Percentiles rank a stretch among this genome's conserved stretches.
These are phyloP conservation scores for Mormyrus hasselquistii DNA, from an alignment of 2,797 vertebrate species.

Conservation along the genomic window DNA sequence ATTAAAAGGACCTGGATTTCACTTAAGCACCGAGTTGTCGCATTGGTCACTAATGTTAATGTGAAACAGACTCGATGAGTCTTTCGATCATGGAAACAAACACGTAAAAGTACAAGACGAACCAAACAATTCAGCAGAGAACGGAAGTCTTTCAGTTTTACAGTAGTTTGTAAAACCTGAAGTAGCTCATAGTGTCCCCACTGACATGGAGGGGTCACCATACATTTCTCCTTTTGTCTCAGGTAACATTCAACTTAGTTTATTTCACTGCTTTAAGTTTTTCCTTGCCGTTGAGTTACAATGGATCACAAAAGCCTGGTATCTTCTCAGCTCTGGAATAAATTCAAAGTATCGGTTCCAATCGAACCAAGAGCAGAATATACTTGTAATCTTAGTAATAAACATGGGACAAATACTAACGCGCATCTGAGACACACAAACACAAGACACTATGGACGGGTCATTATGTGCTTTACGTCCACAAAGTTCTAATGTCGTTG, in stretches of 20 bases:
- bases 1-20: not conserved
- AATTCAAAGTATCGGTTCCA: not conserved
- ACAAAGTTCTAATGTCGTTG: constrained; percentile 48
- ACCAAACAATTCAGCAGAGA: not conserved
- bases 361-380: not conserved
- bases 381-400: not conserved
- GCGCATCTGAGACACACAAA: not conserved
- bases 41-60: not conserved
- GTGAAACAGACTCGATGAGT: not conserved
- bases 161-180: not conserved
- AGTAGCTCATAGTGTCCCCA: not conserved
- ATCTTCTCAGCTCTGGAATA: not conserved
- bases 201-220: not conserved
- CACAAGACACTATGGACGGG: not conserved
- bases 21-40: not conserved
- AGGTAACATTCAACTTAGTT: not conserved
- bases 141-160: not conserved
- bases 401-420: not conserved
- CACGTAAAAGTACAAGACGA: not conserved
- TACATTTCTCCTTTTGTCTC: not conserved
- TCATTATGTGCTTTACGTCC: constrained; percentile 39
- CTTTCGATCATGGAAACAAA: not conserved
- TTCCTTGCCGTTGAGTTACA: not conserved
- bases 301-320: not conserved
- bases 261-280: not conserved